Evolutionary conservation across 2,797 vertebrate species (phyloP), one percentile per base, ranked within the genome.

Genomic region (Rhynchotus rufescens): DNA sequence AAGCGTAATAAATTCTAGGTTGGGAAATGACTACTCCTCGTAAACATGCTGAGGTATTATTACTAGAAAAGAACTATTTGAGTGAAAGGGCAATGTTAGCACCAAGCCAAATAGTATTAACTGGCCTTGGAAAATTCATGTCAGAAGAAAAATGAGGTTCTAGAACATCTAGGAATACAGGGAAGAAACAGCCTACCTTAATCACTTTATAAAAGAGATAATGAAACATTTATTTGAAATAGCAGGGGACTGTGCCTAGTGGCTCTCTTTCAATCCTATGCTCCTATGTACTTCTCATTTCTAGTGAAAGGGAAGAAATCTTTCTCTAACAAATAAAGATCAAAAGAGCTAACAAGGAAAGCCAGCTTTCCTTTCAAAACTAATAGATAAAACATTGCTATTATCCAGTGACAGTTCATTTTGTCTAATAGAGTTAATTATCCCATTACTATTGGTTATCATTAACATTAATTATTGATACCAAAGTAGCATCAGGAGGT

Each of bases 391-490:
- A 91, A 56, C 17, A 5, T 57, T 88, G 15, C 25, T 80, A 51
- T 77, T 94, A 81, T 28, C n/a, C 69, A 44, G 15, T 56, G 68
- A 71, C 44, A 78, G 44, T 67, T 82, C 47, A 61, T 91, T 96
- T 93, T 76, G 56, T 85, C 42, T 85, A 90, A 52, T 42, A 91
- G 49, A 91, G 22, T 80, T 86, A 94, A 95, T 94, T 82, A 92
- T 89, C 28, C 56, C 49, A 87, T 92, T 89, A 59, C 9, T 61
- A 56, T 22, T 79, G 47, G 8, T 69, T 89, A 61, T 52, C 30
- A 57, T 88, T 86, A 84, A 65, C 80, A 86, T 94, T 83, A 92
- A 87, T 80, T 95, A 86, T 94, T 92, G 25, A 91, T 82, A 82
- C 22, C 15, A 59, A 74, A 72, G 51, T 28, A 78, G 13, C 22